Conservation (phyloP, 2,113 vertebrate genomes). For the Oncorhynchus keta region DNA sequence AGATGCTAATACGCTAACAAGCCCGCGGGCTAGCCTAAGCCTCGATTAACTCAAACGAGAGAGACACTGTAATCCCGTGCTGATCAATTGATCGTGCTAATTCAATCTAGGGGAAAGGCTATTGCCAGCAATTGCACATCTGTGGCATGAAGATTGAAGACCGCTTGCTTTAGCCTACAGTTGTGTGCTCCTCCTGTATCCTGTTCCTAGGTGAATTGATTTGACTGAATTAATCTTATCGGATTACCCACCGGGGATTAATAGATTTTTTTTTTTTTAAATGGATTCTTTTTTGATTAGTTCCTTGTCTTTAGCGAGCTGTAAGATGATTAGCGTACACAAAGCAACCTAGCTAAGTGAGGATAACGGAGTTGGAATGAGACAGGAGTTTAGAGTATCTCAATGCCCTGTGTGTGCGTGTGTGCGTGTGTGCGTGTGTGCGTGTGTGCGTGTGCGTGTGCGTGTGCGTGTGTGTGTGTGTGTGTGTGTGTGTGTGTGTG, state of each 20-base stretch:
- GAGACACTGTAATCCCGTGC: not conserved
- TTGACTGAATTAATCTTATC: constrained; percentile 55
- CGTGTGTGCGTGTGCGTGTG: no score
- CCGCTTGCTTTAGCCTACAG: no score
- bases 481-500: constrained; percentile 11
- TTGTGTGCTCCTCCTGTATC: not conserved
- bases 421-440: constrained; percentile 8
- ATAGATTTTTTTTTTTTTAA: constrained; percentile 62
- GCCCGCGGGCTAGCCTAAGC: no score
- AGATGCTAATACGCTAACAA: no score
- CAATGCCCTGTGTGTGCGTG: not conserved
- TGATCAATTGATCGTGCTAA: constrained; percentile 32
- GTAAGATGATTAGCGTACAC: constrained; percentile 55
- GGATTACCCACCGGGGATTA: constrained; percentile 66
- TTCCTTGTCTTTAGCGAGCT: constrained; percentile 53
- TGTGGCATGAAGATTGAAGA: constrained; percentile 8
- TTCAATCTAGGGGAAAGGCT: constrained; percentile 25
- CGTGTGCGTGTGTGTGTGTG: constrained; percentile 2
- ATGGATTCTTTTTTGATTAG: constrained; percentile 69
- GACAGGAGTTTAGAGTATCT: not conserved
- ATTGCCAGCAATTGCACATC: constrained; percentile 22
- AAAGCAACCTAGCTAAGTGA: not conserved
- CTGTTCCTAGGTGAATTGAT: constrained; percentile 15
- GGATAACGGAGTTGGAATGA: not conserved
- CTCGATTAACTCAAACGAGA: no score